Evolutionary conservation across 2,113 vertebrate genomes (phyloP), one percentile per base, ranked within the genome.

Genomic region (Pseudopodoces humilis): DNA sequence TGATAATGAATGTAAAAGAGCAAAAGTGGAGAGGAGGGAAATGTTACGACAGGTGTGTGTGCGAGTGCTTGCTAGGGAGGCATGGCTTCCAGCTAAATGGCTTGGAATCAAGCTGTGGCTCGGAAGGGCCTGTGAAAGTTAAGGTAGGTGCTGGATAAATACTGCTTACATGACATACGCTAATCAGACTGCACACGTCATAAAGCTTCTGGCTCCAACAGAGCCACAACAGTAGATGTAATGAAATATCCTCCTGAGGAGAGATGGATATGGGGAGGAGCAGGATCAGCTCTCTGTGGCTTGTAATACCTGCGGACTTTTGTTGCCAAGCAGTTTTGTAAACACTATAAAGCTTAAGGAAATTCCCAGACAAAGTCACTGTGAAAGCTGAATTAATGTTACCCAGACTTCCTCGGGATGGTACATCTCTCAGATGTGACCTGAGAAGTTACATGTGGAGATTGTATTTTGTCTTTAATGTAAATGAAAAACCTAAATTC

Each of bases 281-380:
- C 49, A 86, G 68, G 58, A 75, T 71, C 35, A 41, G 5, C 30
- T 53, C 64, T 76, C 27, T 55, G 58, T 79, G 46, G 62, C 68
- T 65, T 59, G 35, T 82, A 65, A 59, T 89, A 88, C 43, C 76
- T 81, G 52, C 68, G 74, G 79, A 60, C 31, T 88, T 65, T 28
- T 69, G 80, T 60, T 76, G 30, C 65, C 68, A 58, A 76, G 64
- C 23, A 16, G 31, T 81, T 92, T 44, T 63, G 58, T 86, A 81
- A 90, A 78, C 52, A 25, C 56, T 76, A 9, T 90, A 77, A 89
- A 92, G 62, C 22, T 47, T 49, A 35, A 90, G 77, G 64, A 93
- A 88, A 96, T 94, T 96, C 92, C 83, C 86, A 88, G 94, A 86
- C 69, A 92, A 88, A 96, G 86, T 44, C 62, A n/a, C 31, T 83